Evolutionary conservation across 2,797 vertebrate species (phyloP).

Genomic region (Clamator glandarius): DNA sequence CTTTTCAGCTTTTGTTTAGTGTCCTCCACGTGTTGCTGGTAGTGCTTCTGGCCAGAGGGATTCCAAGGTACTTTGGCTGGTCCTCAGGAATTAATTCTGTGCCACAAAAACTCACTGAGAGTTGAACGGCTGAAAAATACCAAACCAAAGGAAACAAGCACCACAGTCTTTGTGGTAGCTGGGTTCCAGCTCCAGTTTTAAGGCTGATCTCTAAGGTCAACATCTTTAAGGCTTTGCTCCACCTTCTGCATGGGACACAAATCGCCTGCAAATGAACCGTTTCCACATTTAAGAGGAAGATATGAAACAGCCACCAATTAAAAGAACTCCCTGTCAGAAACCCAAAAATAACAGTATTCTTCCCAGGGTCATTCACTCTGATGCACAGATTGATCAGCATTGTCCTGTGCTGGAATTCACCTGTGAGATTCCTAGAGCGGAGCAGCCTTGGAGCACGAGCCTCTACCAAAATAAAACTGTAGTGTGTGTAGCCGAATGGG

Average conservation of each 20-base stretch:
- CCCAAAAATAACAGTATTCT: background rate
- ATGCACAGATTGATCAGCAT: background rate
- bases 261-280: fast-evolving
- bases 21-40: background rate
- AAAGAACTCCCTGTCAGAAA: background rate
- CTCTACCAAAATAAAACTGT: background rate
- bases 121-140: background rate
- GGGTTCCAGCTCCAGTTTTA: background rate
- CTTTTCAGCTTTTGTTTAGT: conserved; percentile 48
- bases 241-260: background rate
- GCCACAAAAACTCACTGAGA: background rate
- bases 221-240: background rate
- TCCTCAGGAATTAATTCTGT: background rate
- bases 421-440: background rate
- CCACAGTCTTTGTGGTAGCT: background rate
- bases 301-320: background rate
- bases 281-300: background rate
- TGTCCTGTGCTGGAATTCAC: background rate
- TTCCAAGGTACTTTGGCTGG: conserved; percentile 33
- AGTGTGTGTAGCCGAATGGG: background rate
- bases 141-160: background rate
- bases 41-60: background rate
- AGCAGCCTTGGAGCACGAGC: background rate
- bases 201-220: background rate
- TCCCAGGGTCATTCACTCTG: background rate